These are phyloP conservation scores for Watsonalla binaria DNA, from an alignment of 2,888 invertebrate species.

Conservation along the genomic window DNA sequence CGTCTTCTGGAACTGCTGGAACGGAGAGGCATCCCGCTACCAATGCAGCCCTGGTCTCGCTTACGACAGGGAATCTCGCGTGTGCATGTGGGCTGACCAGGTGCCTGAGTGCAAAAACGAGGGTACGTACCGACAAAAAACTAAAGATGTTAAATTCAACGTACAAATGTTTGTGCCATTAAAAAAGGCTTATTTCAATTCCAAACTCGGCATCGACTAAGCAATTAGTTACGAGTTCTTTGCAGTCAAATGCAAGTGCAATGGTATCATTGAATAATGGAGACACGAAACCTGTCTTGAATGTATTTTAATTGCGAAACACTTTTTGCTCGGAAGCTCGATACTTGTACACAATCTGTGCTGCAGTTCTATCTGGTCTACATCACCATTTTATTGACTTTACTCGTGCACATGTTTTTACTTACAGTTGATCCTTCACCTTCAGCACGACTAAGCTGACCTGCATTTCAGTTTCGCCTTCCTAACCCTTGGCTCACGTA, in stretches of 20 bases:
- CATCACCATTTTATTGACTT: conserved; percentile 9
- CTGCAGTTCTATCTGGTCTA: conserved; percentile 5
- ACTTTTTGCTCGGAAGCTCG: background rate
- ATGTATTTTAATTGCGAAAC: background rate
- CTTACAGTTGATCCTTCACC: conserved; percentile 28
- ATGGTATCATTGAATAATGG: background rate
- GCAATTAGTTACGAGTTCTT: background rate
- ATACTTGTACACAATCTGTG: background rate
- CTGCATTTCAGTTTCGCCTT: conserved; percentile 49
- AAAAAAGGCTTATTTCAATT: background rate
- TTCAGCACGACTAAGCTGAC: conserved; percentile 30
- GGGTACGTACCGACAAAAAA: conserved; percentile 75
- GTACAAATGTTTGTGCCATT: background rate
- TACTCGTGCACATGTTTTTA: conserved; percentile 15
- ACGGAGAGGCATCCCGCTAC: conserved; percentile 95
- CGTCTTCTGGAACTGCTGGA: conserved; percentile 98
- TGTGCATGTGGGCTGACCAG: conserved; percentile 98
- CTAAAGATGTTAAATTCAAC: background rate
- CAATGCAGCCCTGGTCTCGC: conserved; percentile 97
- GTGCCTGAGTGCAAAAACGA: conserved; percentile 94
- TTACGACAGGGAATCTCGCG: conserved; percentile 94
- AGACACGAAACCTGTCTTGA: background rate
- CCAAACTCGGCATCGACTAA: background rate
- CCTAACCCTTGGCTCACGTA: conserved; percentile 48
- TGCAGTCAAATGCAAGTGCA: background rate